These are phyloP conservation scores for Pelagia noctiluca DNA, from an alignment of 30 jellyfish, hydroid and myxozoan species.

Conservation along the genomic window DNA sequence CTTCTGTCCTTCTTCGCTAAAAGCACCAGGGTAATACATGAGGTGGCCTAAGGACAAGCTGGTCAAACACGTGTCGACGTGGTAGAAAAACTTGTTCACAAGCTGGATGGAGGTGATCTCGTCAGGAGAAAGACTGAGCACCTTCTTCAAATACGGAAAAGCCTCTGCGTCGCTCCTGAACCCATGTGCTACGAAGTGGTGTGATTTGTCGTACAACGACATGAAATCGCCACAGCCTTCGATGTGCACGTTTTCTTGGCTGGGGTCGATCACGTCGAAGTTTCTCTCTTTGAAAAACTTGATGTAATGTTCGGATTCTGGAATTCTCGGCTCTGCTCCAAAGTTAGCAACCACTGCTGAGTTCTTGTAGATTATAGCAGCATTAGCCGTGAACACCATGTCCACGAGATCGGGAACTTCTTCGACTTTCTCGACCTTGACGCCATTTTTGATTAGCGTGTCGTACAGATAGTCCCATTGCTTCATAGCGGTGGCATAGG, in stretches of 20 bases:
- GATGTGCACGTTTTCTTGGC: slow-evolving; percentile 64
- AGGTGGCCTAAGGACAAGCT: slow-evolving; percentile 67
- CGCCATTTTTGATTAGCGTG: slow-evolving; percentile 51
- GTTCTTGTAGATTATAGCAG: slow-evolving; percentile 57
- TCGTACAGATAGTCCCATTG: slow-evolving; percentile 64
- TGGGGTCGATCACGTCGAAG: slow-evolving; percentile 73
- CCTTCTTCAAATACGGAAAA: slow-evolving; percentile 54
- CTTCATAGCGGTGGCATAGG: slow-evolving; percentile 21
- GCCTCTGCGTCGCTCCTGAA: slow-evolving; percentile 72
- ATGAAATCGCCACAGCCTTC: slow-evolving; percentile 79
- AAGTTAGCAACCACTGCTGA: slow-evolving; percentile 63
- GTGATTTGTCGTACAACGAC: slow-evolving; percentile 69
- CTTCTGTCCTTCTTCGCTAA: slow-evolving; percentile 63
- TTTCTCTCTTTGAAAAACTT: slow-evolving; percentile 66
- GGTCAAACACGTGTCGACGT: slow-evolving; percentile 74
- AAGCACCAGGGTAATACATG: slow-evolving; percentile 69
- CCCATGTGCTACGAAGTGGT: slow-evolving; percentile 67
- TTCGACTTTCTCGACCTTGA: slow-evolving; percentile 50
- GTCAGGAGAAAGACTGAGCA: slow-evolving; percentile 30
- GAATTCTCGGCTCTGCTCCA: slow-evolving; percentile 70
- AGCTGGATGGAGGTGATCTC: slow-evolving; percentile 47
- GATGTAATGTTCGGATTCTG: slow-evolving; percentile 58
- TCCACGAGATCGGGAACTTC: slow-evolving; percentile 66
- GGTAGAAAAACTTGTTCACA: slow-evolving; percentile 69
- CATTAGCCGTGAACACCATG: slow-evolving; percentile 73